These are phyloP conservation scores for Dromius quadrimaculatus DNA, from an alignment of 2,888 invertebrate genomes.

Conservation along the genomic window DNA sequence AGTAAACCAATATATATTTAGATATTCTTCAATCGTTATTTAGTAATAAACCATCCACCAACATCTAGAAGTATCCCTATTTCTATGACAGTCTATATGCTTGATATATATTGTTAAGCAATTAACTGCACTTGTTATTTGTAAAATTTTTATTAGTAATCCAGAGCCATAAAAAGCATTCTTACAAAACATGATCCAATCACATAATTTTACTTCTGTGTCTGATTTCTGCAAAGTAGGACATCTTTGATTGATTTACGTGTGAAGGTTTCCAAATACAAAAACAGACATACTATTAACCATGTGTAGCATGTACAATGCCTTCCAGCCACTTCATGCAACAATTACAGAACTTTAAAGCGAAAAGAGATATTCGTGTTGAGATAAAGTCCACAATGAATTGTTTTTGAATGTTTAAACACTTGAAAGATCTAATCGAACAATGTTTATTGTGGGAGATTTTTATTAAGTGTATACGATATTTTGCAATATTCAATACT, in stretches of 20 bases:
- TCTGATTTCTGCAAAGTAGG: constrained; percentile 10
- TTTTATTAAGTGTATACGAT: not conserved
- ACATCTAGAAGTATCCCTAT: no score
- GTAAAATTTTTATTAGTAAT: no score
- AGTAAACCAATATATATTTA: no score
- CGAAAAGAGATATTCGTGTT: not conserved
- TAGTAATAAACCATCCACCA: no score
- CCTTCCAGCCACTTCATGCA: constrained; percentile 3
- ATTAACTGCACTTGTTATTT: no score
- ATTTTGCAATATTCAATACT: no score
- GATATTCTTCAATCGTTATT: no score
- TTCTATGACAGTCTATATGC: no score
- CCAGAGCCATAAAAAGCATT: no score
- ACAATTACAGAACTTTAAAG: not conserved
- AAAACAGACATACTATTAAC: no score
- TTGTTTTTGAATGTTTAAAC: not conserved
- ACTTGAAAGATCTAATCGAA: not conserved
- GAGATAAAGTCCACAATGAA: not conserved
- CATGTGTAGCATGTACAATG: constrained; percentile 3
- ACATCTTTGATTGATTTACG: constrained; percentile 21
- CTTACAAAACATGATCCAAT: not conserved
- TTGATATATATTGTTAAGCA: no score
- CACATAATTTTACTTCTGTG: not conserved
- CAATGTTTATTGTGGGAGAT: not conserved
- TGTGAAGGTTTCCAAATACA: constrained; percentile 11